Percentiles rank a stretch among this genome's conserved stretches.
Conservation (phyloP, 2,113 vertebrate species). For the Tenrec ecaudatus region DNA sequence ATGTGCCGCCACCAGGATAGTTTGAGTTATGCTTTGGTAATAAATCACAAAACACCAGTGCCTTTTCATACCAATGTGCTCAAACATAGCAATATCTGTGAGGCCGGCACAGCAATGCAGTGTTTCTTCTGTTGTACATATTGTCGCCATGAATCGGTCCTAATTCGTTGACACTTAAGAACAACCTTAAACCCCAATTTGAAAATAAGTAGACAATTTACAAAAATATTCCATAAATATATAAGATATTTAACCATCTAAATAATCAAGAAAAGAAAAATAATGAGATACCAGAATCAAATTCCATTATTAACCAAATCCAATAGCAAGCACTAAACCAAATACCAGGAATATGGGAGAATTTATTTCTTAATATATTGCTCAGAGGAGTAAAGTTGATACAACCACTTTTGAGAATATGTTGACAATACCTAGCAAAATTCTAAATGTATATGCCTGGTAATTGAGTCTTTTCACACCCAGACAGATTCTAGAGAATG, state of each 20-base stretch:
- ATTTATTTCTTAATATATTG: neutral
- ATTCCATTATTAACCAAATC: neutral
- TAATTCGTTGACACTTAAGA: neutral
- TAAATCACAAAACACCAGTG: neutral
- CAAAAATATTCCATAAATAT: neutral
- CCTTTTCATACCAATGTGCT: neutral
- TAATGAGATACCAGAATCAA: neutral
- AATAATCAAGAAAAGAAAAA: neutral
- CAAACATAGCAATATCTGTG: too few species aligned
- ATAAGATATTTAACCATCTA: neutral
- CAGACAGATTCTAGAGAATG: neutral
- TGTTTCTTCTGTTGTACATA: too few species aligned
- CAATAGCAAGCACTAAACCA: neutral
- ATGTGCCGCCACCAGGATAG: neutral
- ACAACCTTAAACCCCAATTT: neutral
- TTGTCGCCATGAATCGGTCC: too few species aligned
- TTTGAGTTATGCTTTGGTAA: neutral
- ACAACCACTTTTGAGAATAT: neutral
- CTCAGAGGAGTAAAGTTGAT: neutral
- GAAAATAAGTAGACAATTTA: neutral
- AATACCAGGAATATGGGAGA: neutral
- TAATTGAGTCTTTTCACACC: neutral
- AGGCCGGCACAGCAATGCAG: too few species aligned
- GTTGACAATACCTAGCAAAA: conserved; percentile 28
- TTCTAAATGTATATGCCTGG: neutral